Base-by-base conservation (phyloP, 2,797 vertebrate species). In the Carapus acus region DNA sequence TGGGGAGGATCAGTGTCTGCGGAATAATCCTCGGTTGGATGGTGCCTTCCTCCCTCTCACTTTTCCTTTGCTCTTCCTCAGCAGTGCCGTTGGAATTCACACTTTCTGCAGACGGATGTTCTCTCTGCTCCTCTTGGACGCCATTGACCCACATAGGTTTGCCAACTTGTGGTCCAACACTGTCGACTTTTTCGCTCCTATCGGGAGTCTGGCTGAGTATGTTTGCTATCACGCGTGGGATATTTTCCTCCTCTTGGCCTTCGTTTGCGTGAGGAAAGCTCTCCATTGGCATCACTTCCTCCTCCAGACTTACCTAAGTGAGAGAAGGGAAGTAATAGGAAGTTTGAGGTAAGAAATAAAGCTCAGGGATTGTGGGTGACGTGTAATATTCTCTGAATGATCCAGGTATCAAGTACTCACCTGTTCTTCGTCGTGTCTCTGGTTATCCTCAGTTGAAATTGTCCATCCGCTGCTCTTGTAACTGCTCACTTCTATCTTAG, bases 231-330 rank as follows among this genome's bases (percentile, higher is more conserved):
- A n/a, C 34, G 31, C 21, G 46, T 14, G 13, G 16, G 16, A 38
- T 3, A 15, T n/a, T 43, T 44, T 69, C 50, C 17, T 49, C 51
- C 18, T 61, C 60, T 55, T 17, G 50, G 29, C 7, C 34, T 17
- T 13, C 8, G 17, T 41, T 51, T n/a, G 53, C 11, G 3, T 46
- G 24, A 4, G 41, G 54, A 23, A 39, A 3, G 31, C 59, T 38
- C 6, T 29, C 14, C 2, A 53, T 41, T 13, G n/a, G 6, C 13
- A 11, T 47, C 17, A 36, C 38, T 4, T 16, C 39, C 9, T 54
- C 42, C 52, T 24, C 54, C n/a, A 9, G 58, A 22, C 44, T n/a
- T n/a, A 60, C 65, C 76, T 81, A 52, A 4, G 58, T 11, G 44
- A 58, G 51, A 14, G 27, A 15, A 65, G 27, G 54, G 15, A 34